Percentiles rank a stretch among this genome's conserved stretches.
Conservation (phyloP, 92 coral and sea anemone species). For the Palythoa grandis region DNA sequence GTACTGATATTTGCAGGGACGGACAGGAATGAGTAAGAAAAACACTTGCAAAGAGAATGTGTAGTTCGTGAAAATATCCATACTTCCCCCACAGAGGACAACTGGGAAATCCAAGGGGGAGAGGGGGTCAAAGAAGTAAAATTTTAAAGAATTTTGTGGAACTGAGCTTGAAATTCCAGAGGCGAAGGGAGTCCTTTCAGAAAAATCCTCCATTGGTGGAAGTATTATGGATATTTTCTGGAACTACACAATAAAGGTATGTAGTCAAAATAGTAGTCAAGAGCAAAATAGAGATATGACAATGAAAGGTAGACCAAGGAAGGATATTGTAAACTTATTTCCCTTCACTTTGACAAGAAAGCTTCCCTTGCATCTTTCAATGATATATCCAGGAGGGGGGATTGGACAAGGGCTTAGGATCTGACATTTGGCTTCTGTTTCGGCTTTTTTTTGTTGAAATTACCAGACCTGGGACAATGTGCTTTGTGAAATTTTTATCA, state of each 20-base stretch:
- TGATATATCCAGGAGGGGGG: too few species aligned
- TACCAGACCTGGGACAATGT: slow-evolving; percentile 30
- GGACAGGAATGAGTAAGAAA: background rate
- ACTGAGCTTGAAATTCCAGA: slow-evolving; percentile 24
- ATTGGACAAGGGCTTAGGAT: slow-evolving; percentile 27
- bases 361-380: too few species aligned
- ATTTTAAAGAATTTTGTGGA: slow-evolving; percentile 15
- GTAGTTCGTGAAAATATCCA: slow-evolving; percentile 26
- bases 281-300: slow-evolving; percentile 34
- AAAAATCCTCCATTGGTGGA: slow-evolving; percentile 28
- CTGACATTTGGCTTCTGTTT: slow-evolving; percentile 27
- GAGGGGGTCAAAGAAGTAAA: slow-evolving; percentile 23
- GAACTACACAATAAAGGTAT: slow-evolving; percentile 30
- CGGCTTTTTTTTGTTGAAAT: slow-evolving; percentile 9
- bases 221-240: slow-evolving; percentile 26
- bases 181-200: slow-evolving; percentile 24
- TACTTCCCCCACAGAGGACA: slow-evolving; percentile 21
- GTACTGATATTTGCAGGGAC: too few species aligned
- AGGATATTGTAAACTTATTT: too few species aligned
- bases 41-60: slow-evolving; percentile 19
- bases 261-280: slow-evolving; percentile 24
- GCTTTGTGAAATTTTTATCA: slow-evolving; percentile 32
- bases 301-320: slow-evolving; percentile 25
- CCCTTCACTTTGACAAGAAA: too few species aligned
- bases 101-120: slow-evolving; percentile 25